Conservation (phyloP, 1,140 invertebrate species). For the Zophobas morio region DNA sequence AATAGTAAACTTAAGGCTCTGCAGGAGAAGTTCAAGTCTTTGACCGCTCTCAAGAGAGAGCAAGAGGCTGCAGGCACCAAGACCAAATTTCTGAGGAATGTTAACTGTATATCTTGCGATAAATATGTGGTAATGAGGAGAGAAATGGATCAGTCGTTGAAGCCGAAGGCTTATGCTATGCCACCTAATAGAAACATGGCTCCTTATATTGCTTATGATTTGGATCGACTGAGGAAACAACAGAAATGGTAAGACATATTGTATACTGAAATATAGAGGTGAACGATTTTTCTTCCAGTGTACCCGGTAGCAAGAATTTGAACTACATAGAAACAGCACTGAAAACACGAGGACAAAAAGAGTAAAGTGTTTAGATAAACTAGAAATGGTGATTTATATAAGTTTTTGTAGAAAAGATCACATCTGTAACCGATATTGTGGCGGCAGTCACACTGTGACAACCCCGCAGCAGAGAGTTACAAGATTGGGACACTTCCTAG, state of each 20-base stretch:
- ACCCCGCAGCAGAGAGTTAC: constrained; percentile 77
- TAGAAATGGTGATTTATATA: constrained; percentile 24
- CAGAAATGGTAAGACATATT: constrained; percentile 64
- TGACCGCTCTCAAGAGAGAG: constrained; percentile 72
- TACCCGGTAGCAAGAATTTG: constrained; percentile 67
- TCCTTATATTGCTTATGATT: constrained; percentile 78
- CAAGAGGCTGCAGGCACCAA: constrained; percentile 80
- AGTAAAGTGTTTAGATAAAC: constrained; percentile 18
- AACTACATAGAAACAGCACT: constrained; percentile 66
- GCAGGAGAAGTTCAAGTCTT: constrained; percentile 75
- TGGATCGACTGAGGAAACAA: constrained; percentile 74
- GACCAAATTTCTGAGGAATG: constrained; percentile 69
- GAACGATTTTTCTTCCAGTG: constrained; percentile 53
- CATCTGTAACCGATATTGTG: constrained; percentile 79
- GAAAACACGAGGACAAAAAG: constrained; percentile 47
- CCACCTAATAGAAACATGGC: constrained; percentile 73
- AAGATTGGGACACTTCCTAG: constrained; percentile 73
- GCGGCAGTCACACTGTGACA: constrained; percentile 80
- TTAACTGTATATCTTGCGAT: constrained; percentile 83
- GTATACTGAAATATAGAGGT: neutral
- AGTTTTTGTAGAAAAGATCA: constrained; percentile 68
- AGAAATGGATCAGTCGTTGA: constrained; percentile 69
- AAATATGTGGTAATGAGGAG: constrained; percentile 78
- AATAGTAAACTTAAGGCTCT: constrained; percentile 74
- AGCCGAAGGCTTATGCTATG: constrained; percentile 67